These are phyloP conservation scores for Euwallacea similis DNA, from an alignment of 1,140 invertebrate genomes.

Conservation along the genomic window DNA sequence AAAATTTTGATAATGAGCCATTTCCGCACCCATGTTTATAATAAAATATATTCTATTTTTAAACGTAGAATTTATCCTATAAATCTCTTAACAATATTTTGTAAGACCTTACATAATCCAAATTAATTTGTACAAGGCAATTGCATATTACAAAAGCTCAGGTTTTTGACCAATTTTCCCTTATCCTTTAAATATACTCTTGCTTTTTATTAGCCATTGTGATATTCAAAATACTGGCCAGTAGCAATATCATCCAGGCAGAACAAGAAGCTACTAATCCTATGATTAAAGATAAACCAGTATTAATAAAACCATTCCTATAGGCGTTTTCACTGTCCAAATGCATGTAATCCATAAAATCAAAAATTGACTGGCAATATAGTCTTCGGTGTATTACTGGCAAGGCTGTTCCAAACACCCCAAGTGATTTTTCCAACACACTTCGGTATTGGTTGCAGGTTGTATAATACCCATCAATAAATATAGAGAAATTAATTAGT, in stretches of 20 bases:
- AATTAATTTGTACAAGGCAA: too few species aligned
- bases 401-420: slow-evolving; percentile 52
- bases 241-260: slow-evolving; percentile 53
- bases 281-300: slow-evolving; percentile 56
- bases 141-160: too few species aligned
- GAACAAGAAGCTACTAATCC: slow-evolving; percentile 56
- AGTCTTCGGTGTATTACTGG: slow-evolving; percentile 59
- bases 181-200: too few species aligned
- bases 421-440: slow-evolving; percentile 54
- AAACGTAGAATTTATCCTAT: too few species aligned
- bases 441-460: slow-evolving; percentile 59
- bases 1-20: too few species aligned
- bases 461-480: slow-evolving; percentile 59
- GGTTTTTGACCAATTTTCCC: too few species aligned
- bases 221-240: slow-evolving; percentile 53
- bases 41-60: too few species aligned
- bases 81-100: too few species aligned
- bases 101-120: too few species aligned
- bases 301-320: slow-evolving; percentile 57
- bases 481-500: slow-evolving; percentile 56
- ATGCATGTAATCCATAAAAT: slow-evolving; percentile 65
- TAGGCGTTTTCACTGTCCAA: slow-evolving; percentile 55
- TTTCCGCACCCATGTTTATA: too few species aligned
- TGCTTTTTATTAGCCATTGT: slow-evolving; percentile 48
- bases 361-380: slow-evolving; percentile 59